phyloP scores from a whole-genome alignment of 2,797 vertebrate genomes.

The Arremon brunneinucha region DNA sequence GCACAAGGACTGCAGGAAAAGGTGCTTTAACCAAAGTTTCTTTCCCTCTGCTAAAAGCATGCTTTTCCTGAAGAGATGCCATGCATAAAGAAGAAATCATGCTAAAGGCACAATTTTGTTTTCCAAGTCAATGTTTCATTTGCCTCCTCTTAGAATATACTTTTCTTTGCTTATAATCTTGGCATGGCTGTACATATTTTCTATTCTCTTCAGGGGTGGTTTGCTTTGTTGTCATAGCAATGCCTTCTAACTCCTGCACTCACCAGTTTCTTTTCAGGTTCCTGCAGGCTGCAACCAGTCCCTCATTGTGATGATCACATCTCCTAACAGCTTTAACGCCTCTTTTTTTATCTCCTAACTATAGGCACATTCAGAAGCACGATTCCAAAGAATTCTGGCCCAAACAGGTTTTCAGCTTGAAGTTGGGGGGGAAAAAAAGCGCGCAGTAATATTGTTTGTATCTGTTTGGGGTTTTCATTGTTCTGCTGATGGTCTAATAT shows the following conservation, averaged over 20 bases:
- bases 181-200: conserved; percentile 50
- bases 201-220: conserved; percentile 57
- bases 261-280: conserved; percentile 52
- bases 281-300: conserved; percentile 59
- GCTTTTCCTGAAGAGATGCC: conserved; percentile 47
- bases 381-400: conserved; percentile 46
- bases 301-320: conserved; percentile 58
- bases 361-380: conserved; percentile 25
- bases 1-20: not conserved
- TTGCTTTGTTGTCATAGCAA: conserved; percentile 68
- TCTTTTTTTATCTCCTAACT: conserved; percentile 17
- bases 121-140: conserved; percentile 45
- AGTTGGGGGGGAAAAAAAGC: not conserved
- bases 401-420: conserved; percentile 27
- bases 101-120: conserved; percentile 22
- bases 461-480: conserved; percentile 14
- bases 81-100: not conserved
- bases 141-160: conserved; percentile 46
- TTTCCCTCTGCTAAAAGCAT: not conserved
- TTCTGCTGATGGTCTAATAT: conserved; percentile 10
- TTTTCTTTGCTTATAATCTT: conserved; percentile 31
- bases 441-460: not conserved
- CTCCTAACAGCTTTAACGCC: conserved; percentile 6
- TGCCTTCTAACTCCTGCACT: conserved; percentile 27
- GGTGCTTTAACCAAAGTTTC: not conserved